Evolutionary conservation across 2,888 invertebrate genomes (phyloP), one percentile per base, ranked within the genome.

Genomic region (Apoda limacodes): DNA sequence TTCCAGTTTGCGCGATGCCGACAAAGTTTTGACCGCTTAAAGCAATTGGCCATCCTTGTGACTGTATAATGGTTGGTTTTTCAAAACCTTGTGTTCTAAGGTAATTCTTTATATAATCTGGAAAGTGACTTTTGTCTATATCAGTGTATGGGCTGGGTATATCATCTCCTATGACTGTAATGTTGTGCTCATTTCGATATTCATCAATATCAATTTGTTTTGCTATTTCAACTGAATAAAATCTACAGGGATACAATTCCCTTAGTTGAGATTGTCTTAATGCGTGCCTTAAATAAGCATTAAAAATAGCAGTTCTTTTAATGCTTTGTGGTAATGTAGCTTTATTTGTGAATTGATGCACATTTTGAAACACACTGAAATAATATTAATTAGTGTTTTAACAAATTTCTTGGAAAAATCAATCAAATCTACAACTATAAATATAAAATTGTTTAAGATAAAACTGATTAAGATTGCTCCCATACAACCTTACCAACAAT

Each of bases 21-120:
- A 93, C 92, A 80, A 93, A 84, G 58, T 93, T 92, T 39, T 85
- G 68, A 1, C 92, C 92, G 48, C 86, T 86, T 59, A 93, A 78
- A 23, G 90, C 88, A 45, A 93, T 87, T 4, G 93, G 93, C 92
- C 92, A 93, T 9, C 90, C 88, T 59, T 91, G 90, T 3, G 90
- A 85, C 61, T 93, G 93, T 50, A 93, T 93, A 2, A 91, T 83
- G 2, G 93, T 93, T 1, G 93, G 93, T 40, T 85, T 84, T 1
- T 70, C 64, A 51, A 88, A 88, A 7, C 87, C 88, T 59, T 86
- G 87, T 17, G 76, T 68, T 38, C 74, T 80, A 22, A 87, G 72
- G 45, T 83, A 86, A 4, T 78, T 69, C 76, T 87, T 86, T 21
- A 89, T 85, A 42, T 87, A 86, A 45, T 87, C 87, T 4, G 91